Evolutionary conservation across 2,888 invertebrate genomes (phyloP), one percentile per base, ranked within the genome.

Genomic region (Nasonia oneida): DNA sequence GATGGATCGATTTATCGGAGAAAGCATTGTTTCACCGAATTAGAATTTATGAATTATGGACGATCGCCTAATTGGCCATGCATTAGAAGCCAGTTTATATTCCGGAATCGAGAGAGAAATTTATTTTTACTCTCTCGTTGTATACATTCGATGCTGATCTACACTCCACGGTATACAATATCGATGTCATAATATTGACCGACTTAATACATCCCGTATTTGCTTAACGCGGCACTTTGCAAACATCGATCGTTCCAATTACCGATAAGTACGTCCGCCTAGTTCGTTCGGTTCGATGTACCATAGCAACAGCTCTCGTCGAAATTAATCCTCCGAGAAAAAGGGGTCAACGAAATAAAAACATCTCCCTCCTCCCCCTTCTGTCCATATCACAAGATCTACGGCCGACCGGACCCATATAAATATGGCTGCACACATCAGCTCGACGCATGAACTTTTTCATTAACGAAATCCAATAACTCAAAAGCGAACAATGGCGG

Each of bases 381-480:
- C 57, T 5, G 5, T n/a, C n/a, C n/a, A 57, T 57, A 57, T 57
- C 57, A 1, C 18, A n/a, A 15, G 18, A 15, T n/a, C 1, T 15
- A 18, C 15, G 18, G n/a, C 37, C 18, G 37, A 14, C 33, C 70
- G 1, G 33, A 15, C 70, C 70, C 15, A 2, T 47, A 12, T 39
- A 29, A 47, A 8, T 14, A 50, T 53, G 18, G 5, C 2, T 33
- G 15, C 37, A 29, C 15, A 15, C 70, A 70, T 14, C 39, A n/a
- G 37, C 37, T 33, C 15, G 2, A 39, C 42, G 71, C 4, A 29
- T 29, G 29, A 76, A 78, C 81, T 82, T 80, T 84, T 73, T 80
- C 75, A 82, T 78, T 76, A 79, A 50, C 50, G 64, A 84, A 85
- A 67, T n/a, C 81, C 81, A 67, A 84, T 81, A 71, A 81, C 57